Evolutionary conservation across 1,140 invertebrate species (phyloP), one percentile per base, ranked within the genome.

Genomic region (Ruditapes philippinarum): DNA sequence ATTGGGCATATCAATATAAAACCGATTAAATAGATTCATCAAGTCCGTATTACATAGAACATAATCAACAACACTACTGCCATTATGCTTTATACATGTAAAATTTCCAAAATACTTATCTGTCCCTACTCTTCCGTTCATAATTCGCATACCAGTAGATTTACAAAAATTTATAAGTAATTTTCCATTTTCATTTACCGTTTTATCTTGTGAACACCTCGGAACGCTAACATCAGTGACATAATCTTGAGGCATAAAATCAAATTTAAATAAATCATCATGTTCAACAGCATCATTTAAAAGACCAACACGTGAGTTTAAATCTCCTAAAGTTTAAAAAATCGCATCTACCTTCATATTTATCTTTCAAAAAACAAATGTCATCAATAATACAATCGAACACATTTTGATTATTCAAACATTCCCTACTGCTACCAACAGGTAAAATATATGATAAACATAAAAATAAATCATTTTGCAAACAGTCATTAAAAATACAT

Each of bases 221-320:
- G 62, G 40, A 22, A 84, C 17, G 42, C n/a, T 14, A 40, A 49
- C 22, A 73, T 84, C 81, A 19, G 38, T 14, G 31, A 28, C 33
- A 84, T 84, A 84, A 40, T 84, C 81, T 68, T 70, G n/a, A 31
- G 81, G 45, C 42, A 84, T 73, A 40, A 84, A n/a, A 73, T 84
- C 65, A 45, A 31, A 19, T 31, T 60, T 22, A 45, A 45, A 45
- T 19, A 54, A 17, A 31, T 73, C 51, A 17, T 73, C 62, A 83
- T 83, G 36, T 70, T 40, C 31, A 19, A 83, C 62, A 65, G 42
- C 68, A 73, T 84, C 81, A 12, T 31, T 38, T 51, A 60, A 36
- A 9, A 40, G 36, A 12, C 62, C 80, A 42, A 83, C 81, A 7
- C 62, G 17, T 12, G n/a, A 28, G 51, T 70, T 70, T 7, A 73